Evolutionary conservation across 1,140 invertebrate genomes (phyloP).

Genomic region (Penaeus indicus): DNA sequence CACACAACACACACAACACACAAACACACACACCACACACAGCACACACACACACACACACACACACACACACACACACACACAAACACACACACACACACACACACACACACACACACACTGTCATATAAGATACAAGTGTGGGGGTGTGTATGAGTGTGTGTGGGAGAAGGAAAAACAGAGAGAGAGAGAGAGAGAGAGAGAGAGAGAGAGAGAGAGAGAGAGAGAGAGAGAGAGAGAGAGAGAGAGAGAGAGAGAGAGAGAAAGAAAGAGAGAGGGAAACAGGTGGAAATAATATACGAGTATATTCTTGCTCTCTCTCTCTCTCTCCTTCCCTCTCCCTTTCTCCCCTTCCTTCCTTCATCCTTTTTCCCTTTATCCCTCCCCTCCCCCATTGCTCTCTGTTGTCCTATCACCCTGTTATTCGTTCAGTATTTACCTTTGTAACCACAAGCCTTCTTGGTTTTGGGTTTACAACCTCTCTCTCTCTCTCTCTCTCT

Average conservation of each 20-base stretch:
- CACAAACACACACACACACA: no score
- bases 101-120: no score
- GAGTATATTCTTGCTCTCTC: background rate
- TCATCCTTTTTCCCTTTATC: background rate
- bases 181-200: background rate
- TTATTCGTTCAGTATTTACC: no score
- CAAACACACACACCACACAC: no score
- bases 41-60: no score
- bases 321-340: background rate
- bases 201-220: background rate
- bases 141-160: background rate
- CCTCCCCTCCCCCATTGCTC: background rate
- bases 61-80: no score
- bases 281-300: background rate
- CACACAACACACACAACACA: no score
- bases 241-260: background rate
- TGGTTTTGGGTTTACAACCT: background rate
- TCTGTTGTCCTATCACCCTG: background rate
- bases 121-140: background rate
- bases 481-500: background rate
- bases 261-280: background rate
- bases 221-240: constrained; percentile 9
- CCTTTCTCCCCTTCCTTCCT: background rate
- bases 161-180: background rate
- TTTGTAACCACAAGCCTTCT: no score